Base-by-base conservation (phyloP, 2,888 invertebrate species). In the Rapana venosa region DNA sequence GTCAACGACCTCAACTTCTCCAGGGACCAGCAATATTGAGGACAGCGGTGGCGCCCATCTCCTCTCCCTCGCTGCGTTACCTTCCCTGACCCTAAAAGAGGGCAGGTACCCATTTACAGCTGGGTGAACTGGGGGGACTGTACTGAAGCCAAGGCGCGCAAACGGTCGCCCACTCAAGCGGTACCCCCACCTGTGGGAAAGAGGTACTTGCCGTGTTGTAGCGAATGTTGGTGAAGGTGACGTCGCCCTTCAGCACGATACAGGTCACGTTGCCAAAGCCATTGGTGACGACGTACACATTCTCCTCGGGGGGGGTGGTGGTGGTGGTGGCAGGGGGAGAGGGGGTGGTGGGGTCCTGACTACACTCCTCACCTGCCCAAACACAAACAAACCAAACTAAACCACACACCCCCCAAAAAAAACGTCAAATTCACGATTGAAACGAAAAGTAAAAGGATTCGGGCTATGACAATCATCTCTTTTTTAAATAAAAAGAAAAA, bases 201-300 rank as follows among this genome's bases (percentile, higher is more conserved):
- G 20, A 66, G 5, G 26, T 30, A 74, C 79, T 20, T 35, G 77
- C 70, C 35, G 30, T 87, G 17, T 70, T 87, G 26, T 22, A 74
- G 85, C 89, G 88, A 13, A 91, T 81, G 66, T 91, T 90, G 17
- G 30, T 58, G 61, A 93, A 91, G n/a, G 77, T 61, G 26, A 93
- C 86, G 36, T 87, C 89, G 20, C 90, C 91, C 17, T 87, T 36
- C 70, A 93, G 85, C 74, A 91, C 81, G 8, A 93, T 88, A 90
- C 93, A 93, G 35, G 90, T 90, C 20, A 85, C 90, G n/a, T 79
- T 77, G 8, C 87, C 61, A 0, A 20, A 20, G 32, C 35, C 58
- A 15, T 91, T 90, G 30, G 30, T 87, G 26, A 90, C 91, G 4
- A 32, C 77, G 36, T 85, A 88, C 22, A 58, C 85, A 61, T 87